phyloP scores from a whole-genome alignment of 2,113 vertebrate genomes.

The Eolophus roseicapilla region DNA sequence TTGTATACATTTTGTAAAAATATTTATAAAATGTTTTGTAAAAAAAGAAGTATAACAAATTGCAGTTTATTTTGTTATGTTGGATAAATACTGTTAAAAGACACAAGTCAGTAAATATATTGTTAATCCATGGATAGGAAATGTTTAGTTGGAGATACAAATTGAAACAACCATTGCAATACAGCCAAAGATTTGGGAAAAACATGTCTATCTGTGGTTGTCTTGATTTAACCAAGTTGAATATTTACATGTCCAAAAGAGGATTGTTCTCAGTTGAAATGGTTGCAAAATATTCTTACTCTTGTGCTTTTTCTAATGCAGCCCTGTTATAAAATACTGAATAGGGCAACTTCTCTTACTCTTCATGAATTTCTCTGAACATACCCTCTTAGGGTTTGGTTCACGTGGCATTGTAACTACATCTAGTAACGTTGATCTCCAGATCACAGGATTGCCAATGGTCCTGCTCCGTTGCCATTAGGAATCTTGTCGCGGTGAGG shows the following conservation, averaged over 20 bases:
- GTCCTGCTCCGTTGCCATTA: not conserved
- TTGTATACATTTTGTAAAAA: slow-evolving; percentile 94
- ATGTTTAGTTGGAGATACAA: slow-evolving; percentile 84
- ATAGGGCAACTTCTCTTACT: not conserved
- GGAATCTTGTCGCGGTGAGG: not conserved
- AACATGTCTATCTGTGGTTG: slow-evolving; percentile 78
- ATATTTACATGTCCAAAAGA: slow-evolving; percentile 30
- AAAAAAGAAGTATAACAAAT: slow-evolving; percentile 85
- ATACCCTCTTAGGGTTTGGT: not conserved
- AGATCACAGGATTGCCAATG: not conserved
- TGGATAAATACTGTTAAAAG: slow-evolving; percentile 87
- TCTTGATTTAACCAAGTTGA: slow-evolving; percentile 80
- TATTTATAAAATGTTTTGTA: slow-evolving; percentile 90
- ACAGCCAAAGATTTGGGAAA: slow-evolving; percentile 90
- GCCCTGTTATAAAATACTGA: not conserved
- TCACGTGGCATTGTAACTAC: not conserved
- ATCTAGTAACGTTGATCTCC: not conserved
- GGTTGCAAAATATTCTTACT: not conserved
- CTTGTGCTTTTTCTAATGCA: not conserved
- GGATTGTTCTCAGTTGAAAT: not conserved
- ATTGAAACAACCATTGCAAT: slow-evolving; percentile 87
- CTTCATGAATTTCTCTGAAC: not conserved
- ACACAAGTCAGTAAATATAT: slow-evolving; percentile 85
- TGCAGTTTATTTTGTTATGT: slow-evolving; percentile 92
- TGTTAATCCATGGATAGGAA: slow-evolving; percentile 85